phyloP scores from a whole-genome alignment of 2,888 invertebrate species.

The Lordiphosa andalusiaca region DNA sequence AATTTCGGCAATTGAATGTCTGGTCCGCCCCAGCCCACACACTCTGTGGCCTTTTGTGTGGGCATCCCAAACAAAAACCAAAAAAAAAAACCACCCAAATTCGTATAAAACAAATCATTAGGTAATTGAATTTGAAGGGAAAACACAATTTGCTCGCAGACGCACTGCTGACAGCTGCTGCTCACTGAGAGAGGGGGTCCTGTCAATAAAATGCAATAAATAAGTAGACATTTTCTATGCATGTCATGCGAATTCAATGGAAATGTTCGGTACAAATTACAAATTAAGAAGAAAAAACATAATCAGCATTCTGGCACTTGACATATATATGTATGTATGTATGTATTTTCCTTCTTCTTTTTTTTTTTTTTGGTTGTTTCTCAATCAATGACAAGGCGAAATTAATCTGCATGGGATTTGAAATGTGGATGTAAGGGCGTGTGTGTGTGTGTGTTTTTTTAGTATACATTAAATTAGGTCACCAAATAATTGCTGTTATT shows the following conservation, averaged over 20 bases:
- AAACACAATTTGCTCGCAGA: slow-evolving; percentile 65
- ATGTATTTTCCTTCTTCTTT: too few relatives aligned
- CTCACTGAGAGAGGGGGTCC: slow-evolving; percentile 34
- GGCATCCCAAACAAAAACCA: neutral
- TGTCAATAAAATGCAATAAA: slow-evolving; percentile 50
- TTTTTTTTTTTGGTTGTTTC: neutral
- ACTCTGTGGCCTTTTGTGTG: neutral
- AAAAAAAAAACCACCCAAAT: slow-evolving; percentile 7
- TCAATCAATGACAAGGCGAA: slow-evolving; percentile 8
- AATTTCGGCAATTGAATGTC: slow-evolving; percentile 38
- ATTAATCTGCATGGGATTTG: slow-evolving; percentile 8
- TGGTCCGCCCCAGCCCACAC: too few relatives aligned
- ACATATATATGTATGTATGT: slow-evolving; percentile 4
- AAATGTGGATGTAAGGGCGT: neutral
- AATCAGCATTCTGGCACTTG: slow-evolving; percentile 6
- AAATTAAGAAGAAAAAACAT: slow-evolving; percentile 15
- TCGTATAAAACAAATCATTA: slow-evolving; percentile 62
- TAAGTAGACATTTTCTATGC: slow-evolving; percentile 39
- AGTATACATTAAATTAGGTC: neutral
- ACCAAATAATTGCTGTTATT: slow-evolving; percentile 4
- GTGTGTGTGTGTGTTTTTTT: too few relatives aligned
- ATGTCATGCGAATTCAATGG: slow-evolving; percentile 30
- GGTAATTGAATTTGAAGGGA: slow-evolving; percentile 63
- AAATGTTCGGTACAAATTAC: slow-evolving; percentile 40
- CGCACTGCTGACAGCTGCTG: slow-evolving; percentile 59